These are phyloP conservation scores for Hystrix cristata DNA, from an alignment of 2,113 vertebrate species.

Conservation along the genomic window DNA sequence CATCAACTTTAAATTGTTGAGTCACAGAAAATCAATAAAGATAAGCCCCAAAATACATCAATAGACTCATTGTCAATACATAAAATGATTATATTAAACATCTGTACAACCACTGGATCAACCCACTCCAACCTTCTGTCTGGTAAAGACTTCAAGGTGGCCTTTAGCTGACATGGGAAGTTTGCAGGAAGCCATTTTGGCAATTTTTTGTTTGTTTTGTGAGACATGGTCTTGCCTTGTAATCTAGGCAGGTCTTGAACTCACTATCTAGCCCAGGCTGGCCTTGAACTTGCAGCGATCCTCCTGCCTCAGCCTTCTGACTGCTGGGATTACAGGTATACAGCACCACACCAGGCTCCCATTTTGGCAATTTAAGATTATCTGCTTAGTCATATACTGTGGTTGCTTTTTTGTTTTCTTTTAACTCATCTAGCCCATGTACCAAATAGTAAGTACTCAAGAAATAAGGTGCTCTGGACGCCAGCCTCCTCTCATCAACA, in stretches of 20 bases:
- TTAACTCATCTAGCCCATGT: background rate
- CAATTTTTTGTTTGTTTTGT: background rate
- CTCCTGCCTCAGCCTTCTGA: no score
- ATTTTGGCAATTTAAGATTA: background rate
- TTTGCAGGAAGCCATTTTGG: background rate
- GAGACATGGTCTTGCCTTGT: no score
- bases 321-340: no score
- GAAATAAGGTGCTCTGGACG: background rate
- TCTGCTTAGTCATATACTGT: accelerated
- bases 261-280: no score
- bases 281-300: no score
- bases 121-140: background rate
- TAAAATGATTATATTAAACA: background rate
- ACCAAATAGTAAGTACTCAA: background rate
- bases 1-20: background rate
- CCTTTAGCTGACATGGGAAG: background rate
- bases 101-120: background rate
- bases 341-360: no score
- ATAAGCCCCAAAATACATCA: background rate
- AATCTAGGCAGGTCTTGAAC: no score
- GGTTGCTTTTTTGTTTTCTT: background rate
- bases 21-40: background rate
- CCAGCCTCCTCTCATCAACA: background rate
- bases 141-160: background rate
- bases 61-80: background rate